Base-by-base conservation (phyloP, 2,888 invertebrate genomes). In the Xanthia icteritia region DNA sequence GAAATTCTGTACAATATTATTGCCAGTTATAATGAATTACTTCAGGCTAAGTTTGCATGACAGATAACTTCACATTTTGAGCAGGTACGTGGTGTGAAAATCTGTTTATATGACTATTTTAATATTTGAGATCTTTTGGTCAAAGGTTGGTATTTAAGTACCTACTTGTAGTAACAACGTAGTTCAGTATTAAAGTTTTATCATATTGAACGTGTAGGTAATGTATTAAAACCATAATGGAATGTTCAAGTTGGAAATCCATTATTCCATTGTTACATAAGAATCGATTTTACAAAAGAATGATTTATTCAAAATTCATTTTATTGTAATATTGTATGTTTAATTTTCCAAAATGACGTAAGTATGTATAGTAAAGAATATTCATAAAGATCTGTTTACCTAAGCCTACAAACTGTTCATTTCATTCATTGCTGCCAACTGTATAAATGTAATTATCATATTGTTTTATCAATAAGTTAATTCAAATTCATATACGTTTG, bases 341-440 rank as follows among this genome's bases (percentile, higher is more conserved):
- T 17, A 60, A 17, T 60, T 17, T 31, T 0, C 11, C 54, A 13
- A 58, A 65, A 39, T 56, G 36, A 63, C 56, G 48, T 45, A 64
- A 13, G n/a, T 58, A 17, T 54, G n/a, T 56, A 0, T 8, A 0
- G 31, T 51, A 23, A 13, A 45, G 27, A 58, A 82, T 23, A 48
- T 17, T 48, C 54, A 61, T n/a, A n/a, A n/a, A n/a, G n/a, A n/a
- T n/a, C n/a, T 42, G 31, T 58, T 15, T 56, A 23, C 3, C 0
- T 2, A n/a, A 42, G 27, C 58, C 23, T 73, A 73, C 23, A 56
- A 64, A 36, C 54, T 54, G 58, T 71, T 74, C 51, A 58, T 65
- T 80, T 51, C 11, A 31, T 13, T 54, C n/a, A n/a, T 15, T 11
- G 9, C 1, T 42, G 11, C 6, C 84, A 82, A 8, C 31, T 82